phyloP scores from a whole-genome alignment of 64 coral and sea anemone genomes.

The Pachyseris speciosa region DNA sequence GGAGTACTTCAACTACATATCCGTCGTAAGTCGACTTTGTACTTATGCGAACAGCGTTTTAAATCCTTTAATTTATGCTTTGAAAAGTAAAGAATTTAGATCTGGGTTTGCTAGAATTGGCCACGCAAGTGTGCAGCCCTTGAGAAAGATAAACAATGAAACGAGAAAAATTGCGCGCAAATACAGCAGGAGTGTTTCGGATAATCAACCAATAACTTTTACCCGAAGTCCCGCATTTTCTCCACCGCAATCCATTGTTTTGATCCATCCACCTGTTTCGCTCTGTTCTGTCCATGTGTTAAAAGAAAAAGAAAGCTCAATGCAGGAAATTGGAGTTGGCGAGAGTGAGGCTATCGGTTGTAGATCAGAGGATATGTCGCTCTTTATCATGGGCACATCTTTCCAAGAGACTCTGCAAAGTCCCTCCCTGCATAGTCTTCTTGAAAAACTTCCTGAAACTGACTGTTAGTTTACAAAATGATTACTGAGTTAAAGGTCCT shows the following conservation, averaged over 20 bases:
- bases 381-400: not conserved
- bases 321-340: not conserved
- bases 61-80: constrained; percentile 87
- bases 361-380: not conserved
- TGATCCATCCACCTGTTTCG: not conserved
- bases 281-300: not conserved
- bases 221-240: not conserved
- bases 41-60: constrained; percentile 87
- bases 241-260: not conserved
- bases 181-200: not conserved
- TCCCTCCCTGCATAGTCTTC: not conserved
- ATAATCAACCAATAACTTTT: too few relatives aligned
- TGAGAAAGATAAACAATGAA: not conserved
- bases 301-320: not conserved
- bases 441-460: not conserved
- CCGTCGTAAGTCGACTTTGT: constrained; percentile 70
- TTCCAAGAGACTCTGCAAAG: not conserved
- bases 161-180: not conserved
- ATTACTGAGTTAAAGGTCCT: too few relatives aligned
- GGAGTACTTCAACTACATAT: constrained; percentile 46
- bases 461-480: not conserved
- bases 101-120: constrained; percentile 55
- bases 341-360: not conserved
- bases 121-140: constrained; percentile 17
- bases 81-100: constrained; percentile 73